A percentile compares a stretch with the other conserved stretches of the same genome.
These are phyloP conservation scores for Sericinus montela DNA, from an alignment of 2,888 invertebrate genomes.

Conservation along the genomic window DNA sequence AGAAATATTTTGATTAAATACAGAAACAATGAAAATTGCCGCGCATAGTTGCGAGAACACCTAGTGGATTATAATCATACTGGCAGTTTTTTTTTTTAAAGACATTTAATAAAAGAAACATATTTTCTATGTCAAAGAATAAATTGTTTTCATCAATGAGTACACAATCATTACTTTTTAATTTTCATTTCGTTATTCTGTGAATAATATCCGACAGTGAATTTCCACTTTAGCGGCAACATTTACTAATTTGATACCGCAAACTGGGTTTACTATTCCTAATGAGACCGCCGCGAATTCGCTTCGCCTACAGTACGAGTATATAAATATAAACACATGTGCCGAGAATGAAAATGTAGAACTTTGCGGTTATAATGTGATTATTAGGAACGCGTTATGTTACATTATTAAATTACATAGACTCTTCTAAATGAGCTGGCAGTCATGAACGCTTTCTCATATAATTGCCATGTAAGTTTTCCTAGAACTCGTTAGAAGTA, in stretches of 20 bases:
- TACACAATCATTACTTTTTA: no score
- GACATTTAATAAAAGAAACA: no score
- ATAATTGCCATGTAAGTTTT: slow-evolving; percentile 16
- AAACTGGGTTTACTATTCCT: slow-evolving; percentile 64
- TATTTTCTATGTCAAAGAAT: no score
- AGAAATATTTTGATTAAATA: no score
- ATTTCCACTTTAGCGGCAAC: slow-evolving; percentile 20
- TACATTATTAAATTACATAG: slow-evolving; percentile 39
- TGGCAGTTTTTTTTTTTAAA: no score
- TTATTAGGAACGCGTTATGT: slow-evolving; percentile 44
- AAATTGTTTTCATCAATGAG: no score
- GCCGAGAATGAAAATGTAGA: slow-evolving; percentile 35
- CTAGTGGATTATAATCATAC: no score
- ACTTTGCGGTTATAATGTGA: slow-evolving; percentile 48
- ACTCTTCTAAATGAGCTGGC: slow-evolving; percentile 13
- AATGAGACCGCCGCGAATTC: slow-evolving; percentile 49
- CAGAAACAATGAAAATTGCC: no score
- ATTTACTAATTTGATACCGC: slow-evolving; percentile 55
- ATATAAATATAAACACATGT: slow-evolving; percentile 23
- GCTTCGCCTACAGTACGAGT: slow-evolving; percentile 33
- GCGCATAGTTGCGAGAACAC: no score
- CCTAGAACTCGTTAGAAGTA: slow-evolving; percentile 10
- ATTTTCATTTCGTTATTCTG: no score
- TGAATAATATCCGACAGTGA: not conserved
- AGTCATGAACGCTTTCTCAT: slow-evolving; percentile 3